These are phyloP conservation scores for Lepidurus couesii DNA, from an alignment of 1,140 invertebrate genomes.

Conservation along the genomic window DNA sequence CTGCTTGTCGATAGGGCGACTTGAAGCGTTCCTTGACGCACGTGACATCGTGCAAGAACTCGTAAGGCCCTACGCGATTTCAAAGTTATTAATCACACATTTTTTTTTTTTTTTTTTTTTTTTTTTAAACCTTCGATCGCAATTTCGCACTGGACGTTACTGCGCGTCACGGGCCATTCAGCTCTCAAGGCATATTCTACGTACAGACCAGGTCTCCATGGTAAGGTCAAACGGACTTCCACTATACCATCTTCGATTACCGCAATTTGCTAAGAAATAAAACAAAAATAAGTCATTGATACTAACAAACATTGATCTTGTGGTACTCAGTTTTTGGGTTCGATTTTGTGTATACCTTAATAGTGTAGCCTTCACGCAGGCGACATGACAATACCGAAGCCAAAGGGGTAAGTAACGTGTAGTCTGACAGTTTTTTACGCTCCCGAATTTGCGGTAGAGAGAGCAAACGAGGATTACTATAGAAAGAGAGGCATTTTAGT, in stretches of 20 bases:
- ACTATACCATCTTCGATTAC: slow-evolving; percentile 53
- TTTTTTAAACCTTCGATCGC: slow-evolving; percentile 60
- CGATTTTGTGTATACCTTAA: slow-evolving; percentile 52
- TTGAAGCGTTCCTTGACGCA: slow-evolving; percentile 62
- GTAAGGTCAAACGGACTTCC: slow-evolving; percentile 61
- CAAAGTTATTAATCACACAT: slow-evolving; percentile 37
- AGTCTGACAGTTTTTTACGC: slow-evolving; percentile 47
- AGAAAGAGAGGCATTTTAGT: neutral
- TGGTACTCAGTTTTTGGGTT: slow-evolving; percentile 37
- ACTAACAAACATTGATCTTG: neutral
- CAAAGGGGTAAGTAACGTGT: slow-evolving; percentile 46
- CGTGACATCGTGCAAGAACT: slow-evolving; percentile 73
- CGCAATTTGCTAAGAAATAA: slow-evolving; percentile 46
- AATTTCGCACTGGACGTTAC: slow-evolving; percentile 53
- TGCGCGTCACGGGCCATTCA: slow-evolving; percentile 53
- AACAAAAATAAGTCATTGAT: slow-evolving; percentile 22
- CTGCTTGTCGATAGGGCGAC: slow-evolving; percentile 61
- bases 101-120: too few species aligned
- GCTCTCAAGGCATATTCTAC: slow-evolving; percentile 62
- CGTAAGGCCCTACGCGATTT: slow-evolving; percentile 58
- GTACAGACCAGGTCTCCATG: slow-evolving; percentile 68
- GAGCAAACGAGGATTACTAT: slow-evolving; percentile 41
- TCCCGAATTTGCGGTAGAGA: slow-evolving; percentile 43
- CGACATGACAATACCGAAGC: slow-evolving; percentile 65
- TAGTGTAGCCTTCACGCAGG: slow-evolving; percentile 70